These are phyloP conservation scores for Eumaeus atala DNA, from an alignment of 1,140 invertebrate species.

Conservation along the genomic window DNA sequence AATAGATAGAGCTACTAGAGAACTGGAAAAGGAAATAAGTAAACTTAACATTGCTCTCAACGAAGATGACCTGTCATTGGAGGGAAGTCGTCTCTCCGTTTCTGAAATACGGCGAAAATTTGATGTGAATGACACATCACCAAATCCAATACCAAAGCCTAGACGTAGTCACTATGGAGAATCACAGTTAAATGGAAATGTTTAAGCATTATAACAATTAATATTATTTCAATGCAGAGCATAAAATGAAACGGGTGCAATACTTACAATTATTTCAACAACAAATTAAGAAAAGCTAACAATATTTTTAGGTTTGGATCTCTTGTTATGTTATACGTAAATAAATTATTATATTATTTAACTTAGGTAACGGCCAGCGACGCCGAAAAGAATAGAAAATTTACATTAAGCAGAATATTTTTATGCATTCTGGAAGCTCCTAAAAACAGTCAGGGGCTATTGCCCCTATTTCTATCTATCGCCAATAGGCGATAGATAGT, in stretches of 20 bases:
- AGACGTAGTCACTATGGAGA: conserved; percentile 63
- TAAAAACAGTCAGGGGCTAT: too few species aligned
- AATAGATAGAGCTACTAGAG: conserved; percentile 64
- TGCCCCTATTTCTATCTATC: too few species aligned
- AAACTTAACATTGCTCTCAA: conserved; percentile 59
- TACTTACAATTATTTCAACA: conserved; percentile 14
- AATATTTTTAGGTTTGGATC: not conserved
- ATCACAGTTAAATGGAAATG: conserved; percentile 37
- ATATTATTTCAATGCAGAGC: not conserved
- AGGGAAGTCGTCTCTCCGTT: conserved; percentile 42
- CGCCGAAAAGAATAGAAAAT: too few species aligned
- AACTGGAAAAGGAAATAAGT: conserved; percentile 62
- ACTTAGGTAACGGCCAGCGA: too few species aligned
- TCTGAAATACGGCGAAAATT: conserved; percentile 64
- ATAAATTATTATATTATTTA: too few species aligned
- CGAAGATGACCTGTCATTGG: conserved; percentile 45
- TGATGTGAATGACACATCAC: conserved; percentile 52
- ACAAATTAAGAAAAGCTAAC: conserved; percentile 1
- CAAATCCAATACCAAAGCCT: conserved; percentile 72
- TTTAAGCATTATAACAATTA: conserved; percentile 20
- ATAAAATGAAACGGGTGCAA: conserved; percentile 5
- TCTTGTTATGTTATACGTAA: too few species aligned
- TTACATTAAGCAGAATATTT: too few species aligned
- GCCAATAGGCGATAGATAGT: too few species aligned
- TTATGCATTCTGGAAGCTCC: too few species aligned